Percentiles rank a stretch among this genome's conserved stretches.
Conservation (phyloP, 1,140 invertebrate species). For the Macrobrachium rosenbergii region DNA sequence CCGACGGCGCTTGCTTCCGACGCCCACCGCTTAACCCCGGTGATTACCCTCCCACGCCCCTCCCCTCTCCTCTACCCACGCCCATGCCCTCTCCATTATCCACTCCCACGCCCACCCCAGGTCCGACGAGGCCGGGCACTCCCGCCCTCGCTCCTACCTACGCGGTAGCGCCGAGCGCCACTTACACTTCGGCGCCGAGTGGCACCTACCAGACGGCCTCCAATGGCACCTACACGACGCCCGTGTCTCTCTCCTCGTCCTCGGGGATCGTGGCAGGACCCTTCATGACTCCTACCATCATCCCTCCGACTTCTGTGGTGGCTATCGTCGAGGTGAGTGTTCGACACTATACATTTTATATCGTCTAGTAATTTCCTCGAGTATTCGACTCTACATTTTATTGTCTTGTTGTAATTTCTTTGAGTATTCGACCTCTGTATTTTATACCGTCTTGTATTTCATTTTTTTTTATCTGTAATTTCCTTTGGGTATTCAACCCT, state of each 20-base stretch:
- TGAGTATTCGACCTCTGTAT: background rate
- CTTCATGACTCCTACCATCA: slow-evolving; percentile 26
- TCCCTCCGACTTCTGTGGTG: slow-evolving; percentile 43
- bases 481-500: too few species aligned
- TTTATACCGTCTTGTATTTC: too few species aligned
- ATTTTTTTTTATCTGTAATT: too few species aligned
- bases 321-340: slow-evolving; percentile 53
- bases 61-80: slow-evolving; percentile 26
- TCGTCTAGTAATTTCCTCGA: too few species aligned
- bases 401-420: background rate
- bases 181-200: too few species aligned
- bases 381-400: too few species aligned
- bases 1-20: slow-evolving; percentile 51
- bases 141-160: too few species aligned
- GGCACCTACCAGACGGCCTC: too few species aligned
- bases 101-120: slow-evolving; percentile 23
- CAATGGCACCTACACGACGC: too few species aligned
- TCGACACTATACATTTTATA: background rate
- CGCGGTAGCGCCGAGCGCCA: too few species aligned
- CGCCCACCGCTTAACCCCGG: slow-evolving; percentile 35
- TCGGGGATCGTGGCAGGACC: slow-evolving; percentile 45
- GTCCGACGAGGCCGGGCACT: slow-evolving; percentile 9
- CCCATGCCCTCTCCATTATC: slow-evolving; percentile 20
- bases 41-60: slow-evolving; percentile 46
- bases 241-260: background rate